These are phyloP conservation scores for Papilio polyxenes DNA, from an alignment of 1,140 invertebrate species.

Conservation along the genomic window DNA sequence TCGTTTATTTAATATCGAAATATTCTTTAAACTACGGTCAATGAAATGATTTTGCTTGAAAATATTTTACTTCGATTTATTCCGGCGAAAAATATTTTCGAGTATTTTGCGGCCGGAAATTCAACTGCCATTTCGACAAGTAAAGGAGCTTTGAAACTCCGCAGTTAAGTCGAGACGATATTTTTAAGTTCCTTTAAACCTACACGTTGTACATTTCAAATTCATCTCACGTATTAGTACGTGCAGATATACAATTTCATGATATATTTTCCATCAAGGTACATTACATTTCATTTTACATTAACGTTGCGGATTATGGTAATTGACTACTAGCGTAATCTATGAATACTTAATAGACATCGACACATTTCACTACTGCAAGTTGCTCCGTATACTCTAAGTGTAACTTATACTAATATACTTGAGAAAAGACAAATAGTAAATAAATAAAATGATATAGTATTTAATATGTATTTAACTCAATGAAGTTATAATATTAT, in stretches of 20 bases:
- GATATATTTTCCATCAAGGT: background rate
- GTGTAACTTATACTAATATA: background rate
- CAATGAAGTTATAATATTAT: background rate
- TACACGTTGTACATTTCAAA: conserved; percentile 1
- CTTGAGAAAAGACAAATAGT: too few relatives aligned
- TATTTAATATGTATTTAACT: background rate
- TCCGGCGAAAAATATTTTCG: background rate
- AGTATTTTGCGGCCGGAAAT: conserved; percentile 7
- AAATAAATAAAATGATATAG: background rate
- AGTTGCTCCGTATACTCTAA: background rate
- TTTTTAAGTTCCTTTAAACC: background rate
- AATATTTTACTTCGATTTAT: conserved; percentile 17
- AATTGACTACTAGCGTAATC: background rate
- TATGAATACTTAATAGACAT: conserved; percentile 14
- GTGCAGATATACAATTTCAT: background rate
- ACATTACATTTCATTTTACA: background rate
- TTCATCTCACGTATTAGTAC: background rate
- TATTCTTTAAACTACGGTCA: background rate
- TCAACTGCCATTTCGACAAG: conserved; percentile 12
- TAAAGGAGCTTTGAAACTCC: background rate
- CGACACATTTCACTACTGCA: background rate
- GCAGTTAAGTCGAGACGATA: background rate
- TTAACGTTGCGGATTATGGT: background rate
- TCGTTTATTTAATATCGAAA: background rate
- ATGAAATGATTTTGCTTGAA: background rate